Base-by-base conservation (phyloP, 2,888 invertebrate genomes). In the Litoditis marina region DNA sequence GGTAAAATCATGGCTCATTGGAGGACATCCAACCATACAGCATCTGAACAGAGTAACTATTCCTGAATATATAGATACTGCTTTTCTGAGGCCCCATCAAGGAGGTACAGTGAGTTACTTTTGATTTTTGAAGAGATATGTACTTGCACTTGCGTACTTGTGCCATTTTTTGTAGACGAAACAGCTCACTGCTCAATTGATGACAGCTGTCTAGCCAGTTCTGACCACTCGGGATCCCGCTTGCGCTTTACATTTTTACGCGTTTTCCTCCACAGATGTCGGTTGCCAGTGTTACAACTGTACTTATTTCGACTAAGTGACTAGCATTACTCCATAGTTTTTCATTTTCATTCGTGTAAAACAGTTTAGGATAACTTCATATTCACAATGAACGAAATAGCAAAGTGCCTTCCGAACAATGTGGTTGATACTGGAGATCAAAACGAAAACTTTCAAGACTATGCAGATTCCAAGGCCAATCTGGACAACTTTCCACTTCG, bases 91-190 rank as follows among this genome's bases (percentile, higher is more conserved):
- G 25, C 59, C 62, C 28, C 71, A 71, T 50, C 71, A 76, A 68
- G 77, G 76, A 47, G 79, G 79, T 51, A 64, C 68, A 60, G 79
- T 79, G 46, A 63, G 73, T 69, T 59, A n/a, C n/a, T n/a, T n/a
- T n/a, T n/a, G n/a, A n/a, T n/a, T n/a, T n/a, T n/a, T n/a, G n/a
- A n/a, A n/a, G n/a, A n/a, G n/a, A n/a, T n/a, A n/a, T n/a, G n/a
- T n/a, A n/a, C n/a, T n/a, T n/a, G n/a, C n/a, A n/a, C n/a, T n/a
- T n/a, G n/a, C n/a, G n/a, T n/a, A n/a, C n/a, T n/a, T n/a, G n/a
- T n/a, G n/a, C n/a, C n/a, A n/a, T n/a, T n/a, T n/a, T n/a, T n/a
- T n/a, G n/a, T n/a, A n/a, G n/a, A n/a, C n/a, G n/a, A n/a, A n/a
- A n/a, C n/a, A n/a, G n/a, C n/a, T n/a, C n/a, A n/a, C n/a, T n/a